Percentiles rank a stretch among this genome's conserved stretches.
Evolutionary conservation across 64 coral and sea anemone genomes (phyloP).

Genomic region (Pachyseris speciosa): DNA sequence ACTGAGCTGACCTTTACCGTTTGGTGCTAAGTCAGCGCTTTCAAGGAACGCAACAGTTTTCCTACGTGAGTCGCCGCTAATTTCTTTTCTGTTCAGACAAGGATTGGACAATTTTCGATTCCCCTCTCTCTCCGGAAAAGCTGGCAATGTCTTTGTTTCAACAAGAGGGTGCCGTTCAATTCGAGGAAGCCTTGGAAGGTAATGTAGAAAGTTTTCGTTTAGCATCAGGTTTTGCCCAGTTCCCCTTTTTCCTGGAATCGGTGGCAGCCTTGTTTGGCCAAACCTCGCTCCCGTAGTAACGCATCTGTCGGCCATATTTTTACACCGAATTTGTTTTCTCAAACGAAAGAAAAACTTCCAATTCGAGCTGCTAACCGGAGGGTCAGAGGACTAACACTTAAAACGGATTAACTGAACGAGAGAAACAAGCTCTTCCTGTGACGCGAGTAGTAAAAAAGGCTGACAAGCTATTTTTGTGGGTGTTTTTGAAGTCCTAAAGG

Average conservation of each 20-base stretch:
- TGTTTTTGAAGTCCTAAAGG: too few species aligned
- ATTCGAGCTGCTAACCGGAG: too few species aligned
- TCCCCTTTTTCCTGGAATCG: background rate
- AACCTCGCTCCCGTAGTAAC: too few species aligned
- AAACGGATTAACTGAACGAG: too few species aligned
- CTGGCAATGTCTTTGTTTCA: background rate
- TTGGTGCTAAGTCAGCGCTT: background rate
- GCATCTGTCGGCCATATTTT: background rate
- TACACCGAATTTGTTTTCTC: too few species aligned
- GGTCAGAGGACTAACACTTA: too few species aligned
- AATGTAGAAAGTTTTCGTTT: too few species aligned
- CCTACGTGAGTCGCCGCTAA: too few species aligned
- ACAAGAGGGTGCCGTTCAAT: background rate
- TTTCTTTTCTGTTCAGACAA: background rate
- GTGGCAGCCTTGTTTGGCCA: background rate
- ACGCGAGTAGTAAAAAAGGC: too few species aligned
- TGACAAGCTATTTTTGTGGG: too few species aligned
- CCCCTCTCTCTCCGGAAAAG: background rate
- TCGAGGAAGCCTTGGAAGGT: background rate
- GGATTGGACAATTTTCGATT: background rate
- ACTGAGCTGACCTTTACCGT: background rate
- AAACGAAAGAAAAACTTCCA: too few species aligned
- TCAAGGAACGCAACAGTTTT: background rate
- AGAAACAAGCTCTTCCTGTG: too few species aligned
- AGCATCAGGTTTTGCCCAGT: background rate